Evolutionary conservation across 2,888 invertebrate genomes (phyloP).

Genomic region (Willowsia nigromaculata): DNA sequence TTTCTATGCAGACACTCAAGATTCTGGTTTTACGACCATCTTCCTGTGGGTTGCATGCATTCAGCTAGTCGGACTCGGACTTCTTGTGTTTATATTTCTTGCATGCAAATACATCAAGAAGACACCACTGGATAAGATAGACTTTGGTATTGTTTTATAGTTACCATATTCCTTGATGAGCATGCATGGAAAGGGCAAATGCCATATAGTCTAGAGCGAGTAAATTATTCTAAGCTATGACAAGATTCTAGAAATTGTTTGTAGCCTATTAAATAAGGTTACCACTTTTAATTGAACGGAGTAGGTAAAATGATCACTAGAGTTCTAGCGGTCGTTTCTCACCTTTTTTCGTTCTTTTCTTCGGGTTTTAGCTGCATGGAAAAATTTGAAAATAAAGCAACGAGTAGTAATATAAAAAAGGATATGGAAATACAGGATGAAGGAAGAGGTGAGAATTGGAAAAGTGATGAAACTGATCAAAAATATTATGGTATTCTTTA

Average conservation of each 20-base stretch:
- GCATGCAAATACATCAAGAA: conserved; percentile 38
- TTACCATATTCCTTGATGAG: not conserved
- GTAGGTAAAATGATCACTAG: not conserved
- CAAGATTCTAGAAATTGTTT: conserved; percentile 6
- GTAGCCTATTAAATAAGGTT: conserved; percentile 13
- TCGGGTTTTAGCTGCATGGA: conserved; percentile 14
- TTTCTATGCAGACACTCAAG: not conserved
- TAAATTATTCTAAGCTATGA: conserved; percentile 21
- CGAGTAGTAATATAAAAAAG: not conserved
- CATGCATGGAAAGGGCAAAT: not conserved
- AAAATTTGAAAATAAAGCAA: conserved; percentile 20
- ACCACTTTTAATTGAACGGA: not conserved
- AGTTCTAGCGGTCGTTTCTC: not conserved
- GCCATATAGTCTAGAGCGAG: not conserved
- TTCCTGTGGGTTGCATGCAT: not conserved
- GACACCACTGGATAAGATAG: too few relatives aligned
- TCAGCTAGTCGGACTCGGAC: not conserved
- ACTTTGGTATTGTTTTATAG: too few relatives aligned
- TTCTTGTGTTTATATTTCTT: not conserved
- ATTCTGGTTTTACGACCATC: conserved; percentile 23
- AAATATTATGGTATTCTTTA: not conserved
- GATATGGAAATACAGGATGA: not conserved
- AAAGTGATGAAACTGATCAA: conserved; percentile 14
- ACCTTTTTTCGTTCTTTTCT: not conserved
- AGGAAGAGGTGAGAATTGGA: conserved; percentile 28